Base-by-base conservation (phyloP, 2,797 vertebrate genomes). In the Bradypus variegatus region DNA sequence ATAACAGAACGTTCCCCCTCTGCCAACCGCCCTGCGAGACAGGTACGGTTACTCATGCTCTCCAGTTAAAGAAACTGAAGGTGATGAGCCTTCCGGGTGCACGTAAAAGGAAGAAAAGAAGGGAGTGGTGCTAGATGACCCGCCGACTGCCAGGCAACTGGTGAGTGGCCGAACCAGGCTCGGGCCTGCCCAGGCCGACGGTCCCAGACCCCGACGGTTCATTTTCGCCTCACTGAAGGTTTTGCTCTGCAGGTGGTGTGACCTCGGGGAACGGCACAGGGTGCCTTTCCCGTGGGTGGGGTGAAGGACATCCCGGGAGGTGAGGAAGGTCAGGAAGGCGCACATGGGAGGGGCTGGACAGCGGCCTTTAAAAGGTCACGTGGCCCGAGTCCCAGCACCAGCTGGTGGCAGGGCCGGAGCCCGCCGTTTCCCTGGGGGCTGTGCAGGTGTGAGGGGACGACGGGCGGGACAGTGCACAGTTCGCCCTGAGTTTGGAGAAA, bases 261-360 rank as follows among this genome's bases (percentile, higher is more conserved):
- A 29, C 33, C 41, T 45, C 8, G 0, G 69, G 10, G 6, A 29
- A 48, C 18, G 29, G 55, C 41, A 23, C 0, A 0, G 1, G 31
- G n/a, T 4, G 2, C 67, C n/a, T 73, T 36, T 75, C 55, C 31
- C 45, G 9, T 23, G 29, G 14, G 3, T 5, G 8, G 19, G 69
- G 41, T n/a, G 6, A 58, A 5, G 29, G 29, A 5, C 2, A 25
- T 2, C 2, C 0, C 14, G 33, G 72, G 50, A n/a, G 0, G 31
- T 60, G 75, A 33, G 0, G 13, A 27, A 21, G 23, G 38, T 38
- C 58, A n/a, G 48, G 60, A 31, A 45, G 76, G 70, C 1, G 5
- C 1, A 60, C 0, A 1, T 50, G 21, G 36, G 12, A 48, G 29
- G 53, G 14, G 8, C 2, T 41, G 36, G 15, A 23, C 8, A 41